These are phyloP conservation scores for Cottus gobio DNA, from an alignment of 2,113 vertebrate genomes.

Conservation along the genomic window DNA sequence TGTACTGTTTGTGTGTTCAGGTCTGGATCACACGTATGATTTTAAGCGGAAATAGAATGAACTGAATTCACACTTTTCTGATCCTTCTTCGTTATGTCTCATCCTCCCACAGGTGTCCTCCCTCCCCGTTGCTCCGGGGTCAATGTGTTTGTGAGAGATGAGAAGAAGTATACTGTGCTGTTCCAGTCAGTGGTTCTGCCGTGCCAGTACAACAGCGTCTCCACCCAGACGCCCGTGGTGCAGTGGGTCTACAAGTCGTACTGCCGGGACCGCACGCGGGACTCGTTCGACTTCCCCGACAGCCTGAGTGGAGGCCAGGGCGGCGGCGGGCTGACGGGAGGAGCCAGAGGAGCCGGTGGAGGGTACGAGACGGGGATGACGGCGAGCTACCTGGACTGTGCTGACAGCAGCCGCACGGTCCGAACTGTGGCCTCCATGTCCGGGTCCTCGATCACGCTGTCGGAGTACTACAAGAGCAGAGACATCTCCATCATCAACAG, in stretches of 20 bases:
- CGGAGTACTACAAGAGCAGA: conserved; percentile 79
- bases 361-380: conserved; percentile 53
- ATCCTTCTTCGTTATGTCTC: conserved; percentile 1
- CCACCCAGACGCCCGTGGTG: conserved; percentile 74
- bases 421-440: conserved; percentile 77
- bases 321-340: conserved; percentile 46
- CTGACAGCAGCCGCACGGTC: conserved; percentile 75
- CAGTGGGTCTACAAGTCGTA: conserved; percentile 81
- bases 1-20: background rate
- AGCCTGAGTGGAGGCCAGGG: conserved; percentile 47
- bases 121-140: conserved; percentile 53
- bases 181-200: conserved; percentile 79
- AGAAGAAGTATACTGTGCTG: conserved; percentile 66
- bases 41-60: background rate
- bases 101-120: conserved; percentile 60
- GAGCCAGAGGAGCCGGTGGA: background rate
- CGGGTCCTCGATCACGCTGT: conserved; percentile 73
- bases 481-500: conserved; percentile 81
- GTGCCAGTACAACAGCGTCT: conserved; percentile 78
- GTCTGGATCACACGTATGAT: background rate
- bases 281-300: conserved; percentile 66
- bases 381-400: conserved; percentile 72
- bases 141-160: conserved; percentile 72
- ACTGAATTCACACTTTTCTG: conserved; percentile 11
- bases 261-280: conserved; percentile 76